Evolutionary conservation across 2,888 invertebrate species (phyloP), one percentile per base, ranked within the genome.

Genomic region (Scelioninae gen. 1): DNA sequence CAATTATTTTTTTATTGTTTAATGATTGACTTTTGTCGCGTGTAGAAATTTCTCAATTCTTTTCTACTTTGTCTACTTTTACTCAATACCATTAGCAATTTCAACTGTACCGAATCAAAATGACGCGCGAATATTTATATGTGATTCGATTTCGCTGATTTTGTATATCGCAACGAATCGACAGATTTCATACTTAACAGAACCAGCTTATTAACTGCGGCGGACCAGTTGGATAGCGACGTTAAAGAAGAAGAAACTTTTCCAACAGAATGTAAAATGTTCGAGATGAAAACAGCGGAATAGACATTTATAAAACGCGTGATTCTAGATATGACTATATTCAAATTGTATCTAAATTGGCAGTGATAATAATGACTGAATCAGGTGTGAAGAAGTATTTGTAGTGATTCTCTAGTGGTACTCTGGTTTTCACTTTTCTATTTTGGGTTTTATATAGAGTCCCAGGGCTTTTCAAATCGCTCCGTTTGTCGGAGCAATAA

Each of bases 391-490:
- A 65, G n/a, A 45, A 63, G 45, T n/a, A 32, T 43, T 47, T 69
- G 29, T 69, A 69, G 66, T 11, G 62, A 40, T 43, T 32, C 72
- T 63, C 47, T 58, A 77, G 31, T 75, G 56, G 75, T 72, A 56
- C 56, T 75, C 65, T 75, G 56, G 56, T 56, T 63, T 66, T 55
- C 38, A 58, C 58, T 69, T 69, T 69, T 58, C 23, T 68, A 69
- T 69, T 58, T 5, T n/a, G 56, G 45, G 55, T 56, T 65, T 45
- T 56, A n/a, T 49, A 58, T 58, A n/a, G 5, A 45, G 53, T 66
- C 53, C 40, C 32, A 43, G 0, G 45, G 45, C 45, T 38, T 43
- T 56, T 31, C 11, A 45, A 43, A 16, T 45, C n/a, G 32, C 31
- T 53, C 11, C 45, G 15, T 53, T 53, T 32, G 32, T 31, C 32